Evolutionary conservation across 2,113 vertebrate genomes (phyloP).

Genomic region (Aptenodytes forsteri): DNA sequence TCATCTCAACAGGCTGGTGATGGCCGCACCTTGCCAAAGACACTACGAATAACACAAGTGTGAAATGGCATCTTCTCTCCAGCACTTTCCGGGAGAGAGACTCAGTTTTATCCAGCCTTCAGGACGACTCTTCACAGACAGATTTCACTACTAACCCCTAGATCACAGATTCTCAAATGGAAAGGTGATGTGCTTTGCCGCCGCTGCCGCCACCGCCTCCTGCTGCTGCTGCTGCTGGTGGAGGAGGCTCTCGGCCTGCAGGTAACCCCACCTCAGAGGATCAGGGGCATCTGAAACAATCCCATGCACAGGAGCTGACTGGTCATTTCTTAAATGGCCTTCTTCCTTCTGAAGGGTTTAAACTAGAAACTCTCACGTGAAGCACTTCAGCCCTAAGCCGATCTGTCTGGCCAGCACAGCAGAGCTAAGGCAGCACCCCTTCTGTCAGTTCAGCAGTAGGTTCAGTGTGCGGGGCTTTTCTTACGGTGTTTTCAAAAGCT

Average conservation of each 20-base stretch:
- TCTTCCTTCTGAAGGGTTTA: background rate
- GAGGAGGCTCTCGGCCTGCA: background rate
- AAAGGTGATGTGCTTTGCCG: background rate
- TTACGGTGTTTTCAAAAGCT: background rate
- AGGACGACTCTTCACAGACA: background rate
- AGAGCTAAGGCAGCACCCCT: background rate
- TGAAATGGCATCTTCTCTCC: background rate
- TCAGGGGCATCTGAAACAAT: background rate
- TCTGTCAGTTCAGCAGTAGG: background rate
- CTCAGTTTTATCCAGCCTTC: background rate
- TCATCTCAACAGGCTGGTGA: background rate
- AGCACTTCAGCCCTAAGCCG: background rate
- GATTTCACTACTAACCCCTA: background rate
- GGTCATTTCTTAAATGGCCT: background rate
- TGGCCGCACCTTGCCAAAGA: background rate
- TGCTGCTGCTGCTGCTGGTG: background rate
- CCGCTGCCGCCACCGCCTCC: no score
- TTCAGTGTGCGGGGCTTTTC: background rate
- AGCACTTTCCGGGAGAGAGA: background rate
- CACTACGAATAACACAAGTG: background rate
- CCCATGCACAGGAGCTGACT: rapidly evolving
- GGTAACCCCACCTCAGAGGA: background rate
- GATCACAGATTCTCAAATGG: background rate
- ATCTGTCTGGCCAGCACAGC: background rate
- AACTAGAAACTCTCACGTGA: background rate